These are phyloP conservation scores for Miltochrista miniata DNA, from an alignment of 2,888 invertebrate species.

Conservation along the genomic window DNA sequence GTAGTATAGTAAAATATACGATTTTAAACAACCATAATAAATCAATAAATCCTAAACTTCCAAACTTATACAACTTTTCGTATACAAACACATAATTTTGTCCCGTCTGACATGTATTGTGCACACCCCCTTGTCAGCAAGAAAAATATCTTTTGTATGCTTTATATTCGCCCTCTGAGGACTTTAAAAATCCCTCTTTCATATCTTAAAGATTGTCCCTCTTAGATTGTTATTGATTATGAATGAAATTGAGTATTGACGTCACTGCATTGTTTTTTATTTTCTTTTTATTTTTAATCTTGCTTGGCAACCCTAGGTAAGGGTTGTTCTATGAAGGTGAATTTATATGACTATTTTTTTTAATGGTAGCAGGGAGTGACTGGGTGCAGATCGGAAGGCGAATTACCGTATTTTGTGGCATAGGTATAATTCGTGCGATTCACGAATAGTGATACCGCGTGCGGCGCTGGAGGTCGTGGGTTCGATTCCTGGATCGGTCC, in stretches of 20 bases:
- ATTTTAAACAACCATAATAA: conserved; percentile 38
- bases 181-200: conserved; percentile 47
- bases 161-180: conserved; percentile 42
- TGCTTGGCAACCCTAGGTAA: not conserved
- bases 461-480: too few relatives aligned
- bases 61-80: conserved; percentile 25
- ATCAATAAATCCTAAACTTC: conserved; percentile 33
- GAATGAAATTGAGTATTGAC: conserved; percentile 42
- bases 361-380: too few relatives aligned
- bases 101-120: conserved; percentile 39
- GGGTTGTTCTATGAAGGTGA: not conserved
- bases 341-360: too few relatives aligned
- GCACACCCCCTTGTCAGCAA: conserved; percentile 38
- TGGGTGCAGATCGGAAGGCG: too few relatives aligned
- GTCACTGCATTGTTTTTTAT: conserved; percentile 27
- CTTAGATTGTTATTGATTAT: conserved; percentile 47
- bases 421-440: too few relatives aligned
- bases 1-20: too few relatives aligned
- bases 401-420: too few relatives aligned
- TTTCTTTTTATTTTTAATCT: conserved; percentile 21
- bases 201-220: conserved; percentile 49
- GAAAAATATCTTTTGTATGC: conserved; percentile 50
- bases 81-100: conserved; percentile 42
- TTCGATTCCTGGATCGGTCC: too few relatives aligned
- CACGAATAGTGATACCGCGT: too few relatives aligned